Evolutionary conservation across 2,888 invertebrate genomes (phyloP).

Genomic region (Orthonevra nobilis): DNA sequence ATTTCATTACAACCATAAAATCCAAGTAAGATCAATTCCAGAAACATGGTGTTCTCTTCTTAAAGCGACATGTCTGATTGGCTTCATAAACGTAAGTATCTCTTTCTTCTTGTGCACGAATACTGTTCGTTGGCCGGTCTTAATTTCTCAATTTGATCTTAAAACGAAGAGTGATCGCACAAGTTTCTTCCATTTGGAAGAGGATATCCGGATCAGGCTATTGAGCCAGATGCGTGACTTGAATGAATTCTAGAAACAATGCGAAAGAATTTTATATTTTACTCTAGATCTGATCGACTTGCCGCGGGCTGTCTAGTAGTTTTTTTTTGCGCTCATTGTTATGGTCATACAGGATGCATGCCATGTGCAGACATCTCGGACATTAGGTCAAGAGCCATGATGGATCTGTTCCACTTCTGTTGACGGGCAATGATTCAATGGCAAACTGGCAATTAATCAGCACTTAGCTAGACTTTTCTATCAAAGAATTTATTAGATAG

Average conservation of each 20-base stretch:
- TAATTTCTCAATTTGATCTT: not conserved
- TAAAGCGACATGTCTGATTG: not conserved
- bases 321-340: constrained; percentile 10
- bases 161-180: not conserved
- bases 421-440: constrained; percentile 47
- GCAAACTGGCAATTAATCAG: constrained; percentile 64
- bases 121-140: too few relatives aligned
- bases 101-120: too few relatives aligned
- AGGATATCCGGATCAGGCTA: not conserved
- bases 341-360: constrained; percentile 46
- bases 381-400: constrained; percentile 49
- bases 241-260: too few relatives aligned
- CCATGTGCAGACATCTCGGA: constrained; percentile 49
- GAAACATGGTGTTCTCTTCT: not conserved
- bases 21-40: not conserved
- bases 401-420: constrained; percentile 50
- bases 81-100: not conserved
- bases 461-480: constrained; percentile 58
- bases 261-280: too few relatives aligned
- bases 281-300: too few relatives aligned
- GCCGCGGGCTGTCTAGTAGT: too few relatives aligned
- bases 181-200: not conserved
- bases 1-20: too few relatives aligned
- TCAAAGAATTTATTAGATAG: constrained; percentile 64
- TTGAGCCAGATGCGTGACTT: not conserved